Evolutionary conservation across 2,113 vertebrate species (phyloP).

Genomic region (Hyla sarda): DNA sequence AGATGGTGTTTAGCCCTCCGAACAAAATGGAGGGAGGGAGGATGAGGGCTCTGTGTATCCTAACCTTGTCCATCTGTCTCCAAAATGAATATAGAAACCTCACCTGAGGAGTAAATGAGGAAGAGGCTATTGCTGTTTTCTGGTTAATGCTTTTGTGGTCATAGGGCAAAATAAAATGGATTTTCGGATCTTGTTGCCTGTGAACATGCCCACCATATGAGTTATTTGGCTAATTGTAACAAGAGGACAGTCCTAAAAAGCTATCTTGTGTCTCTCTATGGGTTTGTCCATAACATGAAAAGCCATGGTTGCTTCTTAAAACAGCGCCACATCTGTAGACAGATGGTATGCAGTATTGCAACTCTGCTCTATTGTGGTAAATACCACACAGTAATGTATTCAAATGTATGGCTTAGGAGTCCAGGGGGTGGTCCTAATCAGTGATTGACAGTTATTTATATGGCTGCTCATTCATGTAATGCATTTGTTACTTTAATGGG

Average conservation of each 20-base stretch:
- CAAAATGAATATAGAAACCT: slow-evolving; percentile 34
- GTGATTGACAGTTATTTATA: too few species aligned
- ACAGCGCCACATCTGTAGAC: too few species aligned
- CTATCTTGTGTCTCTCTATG: not conserved
- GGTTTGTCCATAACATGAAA: too few species aligned
- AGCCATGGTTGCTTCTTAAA: too few species aligned
- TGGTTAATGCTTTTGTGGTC: not conserved
- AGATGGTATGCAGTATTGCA: too few species aligned
- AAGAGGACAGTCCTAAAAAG: not conserved
- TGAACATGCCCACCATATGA: not conserved
- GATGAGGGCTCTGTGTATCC: not conserved
- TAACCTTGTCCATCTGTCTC: slow-evolving; percentile 47
- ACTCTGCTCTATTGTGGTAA: too few species aligned
- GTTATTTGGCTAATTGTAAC: not conserved
- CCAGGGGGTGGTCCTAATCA: too few species aligned
- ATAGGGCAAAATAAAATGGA: not conserved
- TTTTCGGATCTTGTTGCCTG: not conserved
- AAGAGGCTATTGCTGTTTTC: not conserved
- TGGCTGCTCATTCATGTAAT: too few species aligned
- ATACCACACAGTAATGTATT: too few species aligned
- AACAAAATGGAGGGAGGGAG: slow-evolving; percentile 36
- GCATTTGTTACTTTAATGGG: too few species aligned
- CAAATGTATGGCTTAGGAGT: too few species aligned
- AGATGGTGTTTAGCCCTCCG: slow-evolving; percentile 49
- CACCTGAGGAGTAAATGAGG: slow-evolving; percentile 13